Conservation (phyloP, 2,797 vertebrate genomes). For the Mormyrops attenuatus region DNA sequence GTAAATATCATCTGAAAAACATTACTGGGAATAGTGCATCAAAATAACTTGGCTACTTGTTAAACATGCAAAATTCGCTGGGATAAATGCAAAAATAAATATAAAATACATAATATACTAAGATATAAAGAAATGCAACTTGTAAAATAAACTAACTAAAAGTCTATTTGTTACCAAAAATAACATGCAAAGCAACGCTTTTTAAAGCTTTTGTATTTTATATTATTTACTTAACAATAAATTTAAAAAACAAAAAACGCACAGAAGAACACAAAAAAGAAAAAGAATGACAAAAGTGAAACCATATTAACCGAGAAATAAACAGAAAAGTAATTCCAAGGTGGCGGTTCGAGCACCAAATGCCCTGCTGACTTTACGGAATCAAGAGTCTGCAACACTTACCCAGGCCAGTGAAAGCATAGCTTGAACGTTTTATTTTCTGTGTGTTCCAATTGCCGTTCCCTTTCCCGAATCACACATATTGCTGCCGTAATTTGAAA, state of each 20-base stretch:
- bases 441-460: background rate
- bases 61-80: background rate
- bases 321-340: background rate
- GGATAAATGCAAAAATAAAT: background rate
- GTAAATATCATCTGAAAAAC: background rate
- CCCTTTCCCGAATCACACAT: background rate
- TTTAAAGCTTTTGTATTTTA: background rate
- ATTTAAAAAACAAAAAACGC: background rate
- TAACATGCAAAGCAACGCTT: background rate
- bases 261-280: background rate
- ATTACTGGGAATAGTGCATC: background rate
- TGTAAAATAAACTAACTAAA: background rate
- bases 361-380: background rate
- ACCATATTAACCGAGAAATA: background rate
- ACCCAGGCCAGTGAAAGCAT: background rate
- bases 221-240: background rate
- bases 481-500: background rate
- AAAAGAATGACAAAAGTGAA: background rate
- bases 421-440: background rate
- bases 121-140: background rate
- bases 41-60: background rate
- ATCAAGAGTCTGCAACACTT: background rate
- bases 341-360: background rate
- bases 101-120: background rate
- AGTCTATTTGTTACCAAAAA: background rate